Conservation (phyloP, 2,797 vertebrate species). For the Caiman crocodilus region DNA sequence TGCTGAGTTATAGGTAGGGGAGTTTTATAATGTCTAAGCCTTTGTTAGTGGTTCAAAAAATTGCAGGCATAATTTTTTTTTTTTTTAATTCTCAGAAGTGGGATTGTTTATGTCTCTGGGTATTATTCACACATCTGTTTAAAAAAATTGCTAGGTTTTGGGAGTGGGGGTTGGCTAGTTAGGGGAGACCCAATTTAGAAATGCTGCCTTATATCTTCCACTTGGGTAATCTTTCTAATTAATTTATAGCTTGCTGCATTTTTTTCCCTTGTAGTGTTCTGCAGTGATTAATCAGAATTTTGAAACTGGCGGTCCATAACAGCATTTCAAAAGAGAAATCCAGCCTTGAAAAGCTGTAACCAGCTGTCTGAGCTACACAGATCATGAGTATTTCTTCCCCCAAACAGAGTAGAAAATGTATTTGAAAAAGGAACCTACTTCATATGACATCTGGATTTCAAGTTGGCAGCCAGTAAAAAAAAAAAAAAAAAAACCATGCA, state of each 20-base stretch:
- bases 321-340: neutral
- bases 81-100: neutral
- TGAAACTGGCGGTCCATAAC: slow-evolving; percentile 42
- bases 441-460: neutral
- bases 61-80: neutral
- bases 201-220: slow-evolving; percentile 7
- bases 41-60: neutral
- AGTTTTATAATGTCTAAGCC: neutral
- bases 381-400: neutral
- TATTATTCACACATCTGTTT: neutral
- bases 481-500: neutral
- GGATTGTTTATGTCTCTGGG: neutral
- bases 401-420: neutral
- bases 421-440: neutral
- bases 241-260: slow-evolving; percentile 43
- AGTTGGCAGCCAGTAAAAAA: neutral
- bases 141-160: neutral
- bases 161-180: neutral
- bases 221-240: slow-evolving; percentile 56
- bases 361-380: neutral
- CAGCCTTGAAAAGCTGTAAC: slow-evolving; percentile 10
- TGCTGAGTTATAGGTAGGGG: neutral
- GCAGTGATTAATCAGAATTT: slow-evolving; percentile 60
- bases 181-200: neutral
- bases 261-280: neutral